phyloP scores from a whole-genome alignment of 2,888 invertebrate genomes.

The Cephus nigrinus region DNA sequence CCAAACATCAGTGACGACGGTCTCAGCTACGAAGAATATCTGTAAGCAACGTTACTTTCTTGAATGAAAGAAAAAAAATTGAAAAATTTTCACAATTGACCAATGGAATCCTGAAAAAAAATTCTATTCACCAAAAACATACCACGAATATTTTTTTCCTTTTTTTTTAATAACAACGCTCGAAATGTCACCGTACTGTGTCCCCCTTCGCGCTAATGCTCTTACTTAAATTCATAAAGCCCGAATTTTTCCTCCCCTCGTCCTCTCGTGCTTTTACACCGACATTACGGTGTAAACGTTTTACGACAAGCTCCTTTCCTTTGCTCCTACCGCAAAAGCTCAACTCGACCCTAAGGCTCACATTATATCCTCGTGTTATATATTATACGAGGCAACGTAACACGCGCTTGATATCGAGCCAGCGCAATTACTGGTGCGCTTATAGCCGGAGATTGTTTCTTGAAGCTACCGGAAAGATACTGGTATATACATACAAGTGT shows the following conservation, averaged over 20 bases:
- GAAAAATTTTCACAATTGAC: no score
- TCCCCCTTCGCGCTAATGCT: neutral
- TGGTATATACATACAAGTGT: neutral
- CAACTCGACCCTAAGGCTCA: conserved; percentile 8
- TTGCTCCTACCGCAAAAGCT: conserved; percentile 2
- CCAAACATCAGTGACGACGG: conserved; percentile 74
- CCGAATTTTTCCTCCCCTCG: neutral
- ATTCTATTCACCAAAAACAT: no score
- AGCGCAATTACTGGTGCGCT: neutral
- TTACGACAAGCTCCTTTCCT: conserved; percentile 12
- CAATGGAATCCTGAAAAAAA: no score
- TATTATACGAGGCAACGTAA: neutral
- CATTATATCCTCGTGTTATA: neutral
- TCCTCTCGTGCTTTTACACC: neutral
- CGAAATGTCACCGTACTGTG: no score
- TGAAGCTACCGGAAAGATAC: neutral
- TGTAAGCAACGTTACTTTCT: conserved; percentile 70
- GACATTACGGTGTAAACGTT: conserved; percentile 11
- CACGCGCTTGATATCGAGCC: neutral
- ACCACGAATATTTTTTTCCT: no score
- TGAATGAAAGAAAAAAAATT: no score
- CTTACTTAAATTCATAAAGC: neutral
- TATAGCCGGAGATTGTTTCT: neutral
- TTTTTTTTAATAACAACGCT: no score
- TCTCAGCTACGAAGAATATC: conserved; percentile 76